A percentile compares a stretch with the other conserved stretches of the same genome.
Evolutionary conservation across 2,888 invertebrate genomes (phyloP).

Genomic region (Dione vanillae): DNA sequence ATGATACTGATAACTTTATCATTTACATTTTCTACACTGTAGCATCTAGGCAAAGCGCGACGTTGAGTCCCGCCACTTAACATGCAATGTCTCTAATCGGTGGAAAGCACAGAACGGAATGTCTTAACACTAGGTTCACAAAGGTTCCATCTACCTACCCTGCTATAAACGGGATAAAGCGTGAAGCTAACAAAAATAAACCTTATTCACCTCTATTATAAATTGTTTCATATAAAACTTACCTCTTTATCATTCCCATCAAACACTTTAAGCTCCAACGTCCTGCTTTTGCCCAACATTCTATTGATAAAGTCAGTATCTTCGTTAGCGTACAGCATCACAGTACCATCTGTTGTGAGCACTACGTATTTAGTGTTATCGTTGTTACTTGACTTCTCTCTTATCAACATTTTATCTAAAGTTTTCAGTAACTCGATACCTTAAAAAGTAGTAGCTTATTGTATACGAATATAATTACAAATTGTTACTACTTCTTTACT

Average conservation of each 20-base stretch:
- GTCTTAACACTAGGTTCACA: background rate
- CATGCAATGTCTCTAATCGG: background rate
- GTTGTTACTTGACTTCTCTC: conserved; percentile 54
- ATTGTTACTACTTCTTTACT: too few relatives aligned
- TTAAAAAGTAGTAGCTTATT: conserved; percentile 39
- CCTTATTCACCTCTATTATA: conserved; percentile 17
- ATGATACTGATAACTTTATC: too few relatives aligned
- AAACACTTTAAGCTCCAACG: conserved; percentile 58
- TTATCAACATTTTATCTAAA: conserved; percentile 51
- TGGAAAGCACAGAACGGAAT: background rate
- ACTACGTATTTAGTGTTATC: conserved; percentile 59
- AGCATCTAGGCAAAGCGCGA: background rate
- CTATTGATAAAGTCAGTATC: conserved; percentile 52
- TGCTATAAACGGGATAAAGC: background rate
- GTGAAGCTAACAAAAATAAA: background rate
- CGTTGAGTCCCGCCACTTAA: too few relatives aligned
- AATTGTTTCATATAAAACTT: too few relatives aligned
- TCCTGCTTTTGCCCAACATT: conserved; percentile 55
- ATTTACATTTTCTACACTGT: background rate
- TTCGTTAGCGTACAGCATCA: conserved; percentile 57
- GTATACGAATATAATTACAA: too few relatives aligned
- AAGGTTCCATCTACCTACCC: too few relatives aligned
- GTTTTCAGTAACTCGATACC: conserved; percentile 53
- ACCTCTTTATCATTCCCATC: conserved; percentile 57
- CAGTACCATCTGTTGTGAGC: conserved; percentile 50